Base-by-base conservation (phyloP, 2,113 vertebrate species). In the Heterotis niloticus region DNA sequence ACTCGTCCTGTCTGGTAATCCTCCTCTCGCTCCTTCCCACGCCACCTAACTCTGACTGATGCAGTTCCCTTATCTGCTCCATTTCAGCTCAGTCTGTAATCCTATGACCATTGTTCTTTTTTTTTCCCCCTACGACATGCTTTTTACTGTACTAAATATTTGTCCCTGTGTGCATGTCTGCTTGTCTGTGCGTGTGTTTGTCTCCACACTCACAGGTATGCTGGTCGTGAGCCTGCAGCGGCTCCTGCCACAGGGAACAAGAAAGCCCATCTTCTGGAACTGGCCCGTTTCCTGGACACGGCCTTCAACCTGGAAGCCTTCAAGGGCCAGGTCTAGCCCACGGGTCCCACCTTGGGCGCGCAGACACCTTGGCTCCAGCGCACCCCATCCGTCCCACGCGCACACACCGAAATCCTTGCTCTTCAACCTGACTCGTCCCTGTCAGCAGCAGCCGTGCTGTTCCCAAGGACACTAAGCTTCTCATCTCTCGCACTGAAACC, bases 211-310 rank as follows among this genome's bases (percentile, higher is more conserved):
- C 68, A 1, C 84, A 98, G 97, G 97, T 99, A 99, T 0, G 96
- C 94, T 0, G 97, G 97, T 4, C 90, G 97, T n/a, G 97, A 89
- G 0, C 94, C 97, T 0, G 97, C 96, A 0, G 94, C 97, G 0
- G 95, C 97, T 7, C 98, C 98, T 0, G 97, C 98, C n/a, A 99
- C 98, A 0, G 98, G 98, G 79, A 99, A 98, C 87, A 99, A 99
- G 86, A 95, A 96, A 75, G 93, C 94, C 7, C 97, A 98, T 85
- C 88, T 96, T 85, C 89, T 93, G 0, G 98, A 98, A 88, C 92
- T 97, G 84, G 92, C 93, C 81, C 95, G 96, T 81, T 93, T 99
- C 82, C 90, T 97, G 0, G 96, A 99, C 88, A 93, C 88, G 0
- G 94, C 96, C 87, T 96, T 96, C 71, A 92, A 91, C 90, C 91